These are phyloP conservation scores for Drosophila malerkotliana DNA, from an alignment of 1,140 invertebrate genomes.

Conservation along the genomic window DNA sequence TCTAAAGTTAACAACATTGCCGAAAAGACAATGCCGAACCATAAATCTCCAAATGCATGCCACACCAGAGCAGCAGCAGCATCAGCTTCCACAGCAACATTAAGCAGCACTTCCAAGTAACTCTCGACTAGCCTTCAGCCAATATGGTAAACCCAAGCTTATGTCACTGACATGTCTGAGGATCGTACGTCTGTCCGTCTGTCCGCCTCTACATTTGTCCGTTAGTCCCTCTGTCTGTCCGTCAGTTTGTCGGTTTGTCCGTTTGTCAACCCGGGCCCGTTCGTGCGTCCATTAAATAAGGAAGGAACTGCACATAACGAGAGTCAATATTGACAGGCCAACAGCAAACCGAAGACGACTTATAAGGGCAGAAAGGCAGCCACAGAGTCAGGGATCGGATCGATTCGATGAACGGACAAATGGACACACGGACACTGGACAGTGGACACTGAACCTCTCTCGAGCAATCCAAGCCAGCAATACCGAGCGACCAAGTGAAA, in stretches of 20 bases:
- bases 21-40: slow-evolving; percentile 76
- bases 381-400: slow-evolving; percentile 46
- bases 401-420: slow-evolving; percentile 36
- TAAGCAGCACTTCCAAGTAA: slow-evolving; percentile 73
- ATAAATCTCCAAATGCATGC: slow-evolving; percentile 81
- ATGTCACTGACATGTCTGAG: slow-evolving; percentile 78
- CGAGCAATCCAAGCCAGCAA: slow-evolving; percentile 22
- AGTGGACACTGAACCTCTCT: slow-evolving; percentile 8
- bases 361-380: slow-evolving; percentile 72
- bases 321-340: slow-evolving; percentile 79
- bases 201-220: slow-evolving; percentile 19
- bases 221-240: slow-evolving; percentile 32
- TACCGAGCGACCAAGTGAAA: slow-evolving; percentile 69
- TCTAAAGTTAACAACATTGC: slow-evolving; percentile 77
- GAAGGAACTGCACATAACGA: slow-evolving; percentile 81
- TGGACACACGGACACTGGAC: slow-evolving; percentile 10
- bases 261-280: slow-evolving; percentile 67
- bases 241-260: slow-evolving; percentile 35
- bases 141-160: slow-evolving; percentile 79
- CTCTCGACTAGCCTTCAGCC: slow-evolving; percentile 76
- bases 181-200: slow-evolving; percentile 42
- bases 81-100: slow-evolving; percentile 35
- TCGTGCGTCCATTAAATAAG: slow-evolving; percentile 81
- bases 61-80: slow-evolving; percentile 59
- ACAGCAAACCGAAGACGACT: slow-evolving; percentile 74